These are phyloP conservation scores for Drosophila chauvacae DNA, from an alignment of 1,140 invertebrate species.

Conservation along the genomic window DNA sequence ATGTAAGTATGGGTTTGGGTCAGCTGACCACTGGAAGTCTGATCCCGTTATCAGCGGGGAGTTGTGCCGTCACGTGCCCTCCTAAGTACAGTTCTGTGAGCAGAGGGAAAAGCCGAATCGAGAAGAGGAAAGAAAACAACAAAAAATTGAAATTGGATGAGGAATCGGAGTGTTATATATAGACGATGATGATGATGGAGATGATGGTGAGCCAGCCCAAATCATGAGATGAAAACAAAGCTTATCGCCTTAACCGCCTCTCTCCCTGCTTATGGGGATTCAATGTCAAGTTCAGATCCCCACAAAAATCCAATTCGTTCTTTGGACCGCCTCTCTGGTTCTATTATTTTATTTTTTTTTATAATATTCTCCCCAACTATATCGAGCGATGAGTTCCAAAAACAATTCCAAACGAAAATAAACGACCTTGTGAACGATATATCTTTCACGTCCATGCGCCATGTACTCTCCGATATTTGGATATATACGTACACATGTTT, in stretches of 20 bases:
- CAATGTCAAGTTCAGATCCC: slow-evolving; percentile 77
- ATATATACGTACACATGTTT: slow-evolving; percentile 3
- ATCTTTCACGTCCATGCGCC: slow-evolving; percentile 32
- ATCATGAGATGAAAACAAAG: slow-evolving; percentile 27
- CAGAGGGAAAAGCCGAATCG: slow-evolving; percentile 4
- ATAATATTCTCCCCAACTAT: slow-evolving; percentile 4
- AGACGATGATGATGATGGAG: not conserved
- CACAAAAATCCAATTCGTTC: slow-evolving; percentile 37
- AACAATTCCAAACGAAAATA: slow-evolving; percentile 59
- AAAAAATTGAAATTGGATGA: slow-evolving; percentile 7
- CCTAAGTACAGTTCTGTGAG: slow-evolving; percentile 45
- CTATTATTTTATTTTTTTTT: not conserved
- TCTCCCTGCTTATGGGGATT: slow-evolving; percentile 38
- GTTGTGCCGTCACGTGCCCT: slow-evolving; percentile 40
- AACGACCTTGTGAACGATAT: slow-evolving; percentile 69
- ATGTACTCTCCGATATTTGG: slow-evolving; percentile 36
- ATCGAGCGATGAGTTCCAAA: slow-evolving; percentile 22
- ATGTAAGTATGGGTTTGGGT: slow-evolving; percentile 49
- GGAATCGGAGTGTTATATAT: slow-evolving; percentile 5
- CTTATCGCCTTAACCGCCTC: slow-evolving; percentile 32
- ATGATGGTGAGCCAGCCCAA: not conserved
- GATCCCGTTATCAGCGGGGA: slow-evolving; percentile 20
- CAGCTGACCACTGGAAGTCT: slow-evolving; percentile 33
- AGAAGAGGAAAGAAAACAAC: slow-evolving; percentile 6
- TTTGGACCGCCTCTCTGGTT: slow-evolving; percentile 24